Evolutionary conservation across 64 coral and sea anemone genomes (phyloP).

Genomic region (Actinia equina): DNA sequence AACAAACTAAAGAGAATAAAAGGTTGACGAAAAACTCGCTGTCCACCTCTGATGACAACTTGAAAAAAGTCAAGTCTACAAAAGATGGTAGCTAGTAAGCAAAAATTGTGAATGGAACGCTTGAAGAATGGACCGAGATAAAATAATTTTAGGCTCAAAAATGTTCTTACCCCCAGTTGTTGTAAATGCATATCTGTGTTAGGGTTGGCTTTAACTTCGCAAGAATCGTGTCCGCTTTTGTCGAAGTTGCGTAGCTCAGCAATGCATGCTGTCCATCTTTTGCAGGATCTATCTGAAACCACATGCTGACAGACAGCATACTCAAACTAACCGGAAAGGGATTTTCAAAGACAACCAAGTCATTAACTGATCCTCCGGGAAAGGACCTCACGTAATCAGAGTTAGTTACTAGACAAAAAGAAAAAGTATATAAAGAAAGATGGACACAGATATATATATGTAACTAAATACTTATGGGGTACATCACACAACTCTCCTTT

Average conservation of each 20-base stretch:
- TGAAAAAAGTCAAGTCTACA: too few relatives aligned
- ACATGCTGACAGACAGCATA: not conserved
- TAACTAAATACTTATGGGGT: not conserved
- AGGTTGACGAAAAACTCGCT: too few relatives aligned
- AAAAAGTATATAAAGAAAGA: too few relatives aligned
- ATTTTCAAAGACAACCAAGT: not conserved
- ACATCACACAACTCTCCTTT: not conserved
- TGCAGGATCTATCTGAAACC: not conserved
- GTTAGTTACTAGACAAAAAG: not conserved
- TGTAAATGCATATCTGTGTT: not conserved
- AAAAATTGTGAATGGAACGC: too few relatives aligned
- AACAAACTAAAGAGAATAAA: too few relatives aligned
- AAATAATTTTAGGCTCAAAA: too few relatives aligned
- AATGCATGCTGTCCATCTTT: not conserved
- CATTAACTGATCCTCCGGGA: not conserved
- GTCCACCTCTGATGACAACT: too few relatives aligned
- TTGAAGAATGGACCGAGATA: too few relatives aligned
- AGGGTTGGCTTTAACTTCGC: not conserved
- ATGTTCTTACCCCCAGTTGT: not conserved
- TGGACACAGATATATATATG: not conserved
- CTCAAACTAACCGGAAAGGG: not conserved
- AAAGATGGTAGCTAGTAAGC: too few relatives aligned
- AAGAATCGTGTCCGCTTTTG: not conserved
- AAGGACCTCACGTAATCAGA: not conserved
- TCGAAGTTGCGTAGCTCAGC: not conserved